Percentiles rank a stretch among this genome's conserved stretches.
Evolutionary conservation across 2,113 vertebrate genomes (phyloP).

Genomic region (Leiothrix lutea): DNA sequence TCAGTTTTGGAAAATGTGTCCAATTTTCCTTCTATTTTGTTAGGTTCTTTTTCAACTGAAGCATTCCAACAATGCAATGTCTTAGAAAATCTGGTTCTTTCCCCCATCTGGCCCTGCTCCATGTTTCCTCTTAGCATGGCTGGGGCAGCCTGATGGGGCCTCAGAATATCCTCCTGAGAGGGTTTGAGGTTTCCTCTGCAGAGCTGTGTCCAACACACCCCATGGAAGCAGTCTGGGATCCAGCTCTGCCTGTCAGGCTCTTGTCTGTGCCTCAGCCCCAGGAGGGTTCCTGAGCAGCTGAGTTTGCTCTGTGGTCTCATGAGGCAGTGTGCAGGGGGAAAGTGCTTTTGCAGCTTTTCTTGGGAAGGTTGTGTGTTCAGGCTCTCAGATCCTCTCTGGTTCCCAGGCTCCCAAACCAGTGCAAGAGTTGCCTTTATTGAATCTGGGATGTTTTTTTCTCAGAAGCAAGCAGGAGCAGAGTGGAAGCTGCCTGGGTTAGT

Average conservation of each 20-base stretch:
- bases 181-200: neutral
- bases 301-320: neutral
- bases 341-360: neutral
- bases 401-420: neutral
- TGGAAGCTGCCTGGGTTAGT: too few species aligned
- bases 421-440: neutral
- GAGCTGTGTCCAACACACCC: neutral
- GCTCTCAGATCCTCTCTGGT: neutral
- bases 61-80: neutral
- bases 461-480: rapidly evolving
- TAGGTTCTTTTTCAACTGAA: neutral
- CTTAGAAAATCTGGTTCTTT: neutral
- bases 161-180: neutral
- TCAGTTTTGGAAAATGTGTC: neutral
- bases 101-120: neutral
- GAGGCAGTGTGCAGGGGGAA: rapidly evolving
- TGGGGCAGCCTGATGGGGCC: neutral
- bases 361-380: neutral
- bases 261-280: neutral
- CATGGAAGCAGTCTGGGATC: rapidly evolving
- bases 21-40: neutral
- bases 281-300: neutral
- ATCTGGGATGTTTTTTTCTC: neutral
- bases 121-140: rapidly evolving
- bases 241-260: neutral